Conservation (phyloP, 2,797 vertebrate genomes). For the Notolepis coatsorum region DNA sequence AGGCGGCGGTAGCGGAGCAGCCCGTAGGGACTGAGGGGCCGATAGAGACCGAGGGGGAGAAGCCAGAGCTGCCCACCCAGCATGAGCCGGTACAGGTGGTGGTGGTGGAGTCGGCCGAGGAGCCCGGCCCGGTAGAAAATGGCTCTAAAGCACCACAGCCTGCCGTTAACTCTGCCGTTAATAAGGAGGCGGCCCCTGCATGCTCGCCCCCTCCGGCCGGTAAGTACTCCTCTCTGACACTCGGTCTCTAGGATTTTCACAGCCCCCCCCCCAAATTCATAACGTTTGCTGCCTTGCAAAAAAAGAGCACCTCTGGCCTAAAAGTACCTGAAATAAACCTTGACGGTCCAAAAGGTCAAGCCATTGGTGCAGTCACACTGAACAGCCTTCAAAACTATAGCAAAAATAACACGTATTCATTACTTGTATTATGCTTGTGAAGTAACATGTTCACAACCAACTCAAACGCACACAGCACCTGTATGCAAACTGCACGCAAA, state of each 20-base stretch:
- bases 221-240: slow-evolving; percentile 68
- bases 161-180: slow-evolving; percentile 56
- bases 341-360: background rate
- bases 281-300: slow-evolving; percentile 30
- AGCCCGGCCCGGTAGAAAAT: slow-evolving; percentile 53
- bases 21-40: slow-evolving; percentile 53
- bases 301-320: slow-evolving; percentile 24
- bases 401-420: too few species aligned
- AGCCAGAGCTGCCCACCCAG: slow-evolving; percentile 63
- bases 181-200: slow-evolving; percentile 71
- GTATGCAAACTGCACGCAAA: too few species aligned
- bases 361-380: too few species aligned
- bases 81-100: slow-evolving; percentile 65
- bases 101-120: slow-evolving; percentile 60
- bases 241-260: slow-evolving; percentile 61
- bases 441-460: too few species aligned
- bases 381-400: too few species aligned
- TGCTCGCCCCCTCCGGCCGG: slow-evolving; percentile 66
- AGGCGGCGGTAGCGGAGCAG: slow-evolving; percentile 31
- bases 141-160: slow-evolving; percentile 56
- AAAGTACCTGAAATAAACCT: slow-evolving; percentile 17
- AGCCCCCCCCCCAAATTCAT: slow-evolving; percentile 50
- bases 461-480: too few species aligned
- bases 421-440: too few species aligned
- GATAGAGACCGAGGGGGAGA: slow-evolving; percentile 75